Conservation (phyloP, 2,113 vertebrate genomes). For the Pimephales promelas region DNA sequence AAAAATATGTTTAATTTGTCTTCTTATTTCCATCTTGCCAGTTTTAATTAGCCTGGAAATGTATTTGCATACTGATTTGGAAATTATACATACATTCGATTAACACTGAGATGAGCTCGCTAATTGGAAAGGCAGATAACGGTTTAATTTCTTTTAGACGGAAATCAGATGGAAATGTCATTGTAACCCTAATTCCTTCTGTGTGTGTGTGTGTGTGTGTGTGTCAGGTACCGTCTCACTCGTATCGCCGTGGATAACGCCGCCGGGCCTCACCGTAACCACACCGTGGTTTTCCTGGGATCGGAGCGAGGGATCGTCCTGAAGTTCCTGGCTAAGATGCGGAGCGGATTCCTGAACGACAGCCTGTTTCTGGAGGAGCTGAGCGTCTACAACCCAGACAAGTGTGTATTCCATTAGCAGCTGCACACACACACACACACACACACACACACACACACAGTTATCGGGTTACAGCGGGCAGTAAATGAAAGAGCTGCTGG, state of each 20-base stretch:
- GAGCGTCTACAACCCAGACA: slow-evolving; percentile 94
- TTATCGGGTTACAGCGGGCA: slow-evolving; percentile 77
- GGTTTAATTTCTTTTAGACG: slow-evolving; percentile 39
- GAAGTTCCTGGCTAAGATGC: slow-evolving; percentile 94
- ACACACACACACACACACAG: too few species aligned
- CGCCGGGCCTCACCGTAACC: slow-evolving; percentile 89
- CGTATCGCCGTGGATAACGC: slow-evolving; percentile 91
- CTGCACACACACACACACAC: slow-evolving; percentile 71
- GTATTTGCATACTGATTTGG: slow-evolving; percentile 57
- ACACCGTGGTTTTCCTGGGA: slow-evolving; percentile 95
- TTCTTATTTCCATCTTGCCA: slow-evolving; percentile 41
- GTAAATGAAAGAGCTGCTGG: slow-evolving; percentile 76
- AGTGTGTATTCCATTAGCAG: slow-evolving; percentile 79
- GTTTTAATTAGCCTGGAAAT: slow-evolving; percentile 51
- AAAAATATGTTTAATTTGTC: slow-evolving; percentile 29
- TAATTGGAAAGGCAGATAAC: slow-evolving; percentile 52
- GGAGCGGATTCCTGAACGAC: slow-evolving; percentile 90
- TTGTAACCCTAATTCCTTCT: slow-evolving; percentile 21
- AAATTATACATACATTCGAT: slow-evolving; percentile 52
- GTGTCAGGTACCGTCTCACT: slow-evolving; percentile 90
- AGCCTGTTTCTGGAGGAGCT: slow-evolving; percentile 98
- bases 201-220: neutral
- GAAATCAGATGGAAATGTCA: slow-evolving; percentile 28
- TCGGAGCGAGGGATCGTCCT: slow-evolving; percentile 96
- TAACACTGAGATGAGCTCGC: slow-evolving; percentile 47